Evolutionary conservation across 37 sponge, comb jelly and placozoan species (phyloP), one percentile per base, ranked within the genome.

Genomic region (Dysidea cf. avara): DNA sequence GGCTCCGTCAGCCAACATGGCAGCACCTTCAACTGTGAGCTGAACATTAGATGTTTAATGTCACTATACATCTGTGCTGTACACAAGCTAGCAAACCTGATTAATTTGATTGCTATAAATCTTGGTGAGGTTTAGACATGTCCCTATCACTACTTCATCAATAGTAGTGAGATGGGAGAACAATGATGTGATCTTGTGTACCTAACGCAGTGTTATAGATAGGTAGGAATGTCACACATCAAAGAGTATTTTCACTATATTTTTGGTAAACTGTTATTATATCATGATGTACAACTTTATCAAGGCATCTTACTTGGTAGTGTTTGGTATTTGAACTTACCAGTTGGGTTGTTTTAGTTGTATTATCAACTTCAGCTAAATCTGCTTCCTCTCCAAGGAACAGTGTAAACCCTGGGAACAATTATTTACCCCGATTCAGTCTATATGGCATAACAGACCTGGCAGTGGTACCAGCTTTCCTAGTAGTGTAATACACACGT

Each of bases 1-100:
- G 47, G 80, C 80, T 39, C 80, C 80, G 30, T 79, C 80, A 51
- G 80, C 80, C 49, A 79, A 53, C 58, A 69, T 39, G 18, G 80
- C 80, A 25, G 80, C 80, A 18, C 80, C 71, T 17, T 69, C 70
- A 21, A 61, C 38, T 21, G 80, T 79, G 33, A 79, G 53, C 80
- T 79, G 70, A 13, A 79, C 0, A 30, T 2, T 24, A 52, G 36
- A 34, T 31, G 30, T 6, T 14, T 48, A 43, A 68, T 47, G 30
- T 32, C 37, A n/a, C n/a, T 56, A 71, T 32, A 30, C 37, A 38
- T 37, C 36, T 7, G 4, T 32, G 13, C 18, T 48, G 26, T 25
- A 25, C 20, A 68, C 51, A 49, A n/a, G n/a, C 2, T 49, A 25
- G 26, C 53, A 29, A 49, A 79, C 80, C 30, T 79, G 69, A 24